These are phyloP conservation scores for Watsonalla binaria DNA, from an alignment of 2,888 invertebrate genomes.

Conservation along the genomic window DNA sequence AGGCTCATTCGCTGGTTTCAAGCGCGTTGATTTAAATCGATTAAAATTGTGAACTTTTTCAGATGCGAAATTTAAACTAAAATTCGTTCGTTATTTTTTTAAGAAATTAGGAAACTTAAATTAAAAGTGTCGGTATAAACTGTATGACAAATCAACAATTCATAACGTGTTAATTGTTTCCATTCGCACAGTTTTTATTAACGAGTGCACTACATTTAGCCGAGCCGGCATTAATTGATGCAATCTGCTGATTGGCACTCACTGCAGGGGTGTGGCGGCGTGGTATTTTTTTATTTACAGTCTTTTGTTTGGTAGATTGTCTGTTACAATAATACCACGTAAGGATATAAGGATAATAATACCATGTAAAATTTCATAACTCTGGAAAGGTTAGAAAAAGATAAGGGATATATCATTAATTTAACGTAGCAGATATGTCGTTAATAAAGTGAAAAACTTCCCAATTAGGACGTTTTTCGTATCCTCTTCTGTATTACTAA, in stretches of 20 bases:
- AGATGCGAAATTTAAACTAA: no score
- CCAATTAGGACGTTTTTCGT: no score
- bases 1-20: slow-evolving; percentile 11
- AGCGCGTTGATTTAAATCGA: slow-evolving; percentile 13
- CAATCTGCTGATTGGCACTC: slow-evolving; percentile 39
- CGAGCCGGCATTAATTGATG: slow-evolving; percentile 34
- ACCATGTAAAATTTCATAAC: no score
- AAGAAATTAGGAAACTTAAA: no score
- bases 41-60: background rate
- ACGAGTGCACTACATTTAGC: slow-evolving; percentile 17
- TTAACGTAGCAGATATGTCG: no score
- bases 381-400: no score
- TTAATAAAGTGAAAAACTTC: no score
- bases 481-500: no score
- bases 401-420: no score
- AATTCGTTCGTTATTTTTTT: background rate
- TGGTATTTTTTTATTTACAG: background rate
- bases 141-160: background rate
- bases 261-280: slow-evolving; percentile 17
- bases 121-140: background rate
- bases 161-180: background rate
- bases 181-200: background rate
- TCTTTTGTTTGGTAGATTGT: background rate
- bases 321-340: background rate
- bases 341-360: no score